Evolutionary conservation across 2,113 vertebrate species (phyloP), one percentile per base, ranked within the genome.

Genomic region (Tapirus terrestris): DNA sequence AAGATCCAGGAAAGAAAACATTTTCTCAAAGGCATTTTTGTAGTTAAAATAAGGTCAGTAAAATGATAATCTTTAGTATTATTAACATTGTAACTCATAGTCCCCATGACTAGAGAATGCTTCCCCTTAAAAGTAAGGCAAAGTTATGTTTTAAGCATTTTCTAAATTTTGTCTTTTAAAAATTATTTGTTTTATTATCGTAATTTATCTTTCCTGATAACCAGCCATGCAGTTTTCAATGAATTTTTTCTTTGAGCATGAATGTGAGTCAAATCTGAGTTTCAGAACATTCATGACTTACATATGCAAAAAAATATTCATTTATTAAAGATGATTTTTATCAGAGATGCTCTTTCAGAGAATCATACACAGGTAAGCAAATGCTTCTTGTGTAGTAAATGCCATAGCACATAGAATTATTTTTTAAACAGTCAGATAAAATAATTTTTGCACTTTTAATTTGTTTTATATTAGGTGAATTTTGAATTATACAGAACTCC

Each of bases 41-140:
- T 81, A 94, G 67, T 97, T 97, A 97, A 97, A 84, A 75, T 95
- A 97, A 94, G 96, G 80, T 81, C 77, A 91, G 43, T 93, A 96
- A 18, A 96, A 89, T 94, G 97, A 97, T 97, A 82, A 97, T 68
- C 85, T 94, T 97, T 95, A 91, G 96, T 96, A 93, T 98, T 98
- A 98, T 97, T 98, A 98, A 67, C 87, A 80, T 91, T 79, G 80
- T 95, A 98, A 94, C 56, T 97, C 79, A n/a, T 21, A 31, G 89
- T 58, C 36, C 83, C 43, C 51, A 73, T 88, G 82, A 95, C 79
- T 29, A 96, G 91, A 97, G 48, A 18, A 25, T n/a, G 86, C 60
- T 97, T 96, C 10, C 31, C 4, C 6, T 97, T 95, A 88, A 92
- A 89, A n/a, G 8, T 3, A 76, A 95, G 53, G 8, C 18, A 89